Conservation (phyloP, 2,888 invertebrate species). For the Epinotia demarniana region DNA sequence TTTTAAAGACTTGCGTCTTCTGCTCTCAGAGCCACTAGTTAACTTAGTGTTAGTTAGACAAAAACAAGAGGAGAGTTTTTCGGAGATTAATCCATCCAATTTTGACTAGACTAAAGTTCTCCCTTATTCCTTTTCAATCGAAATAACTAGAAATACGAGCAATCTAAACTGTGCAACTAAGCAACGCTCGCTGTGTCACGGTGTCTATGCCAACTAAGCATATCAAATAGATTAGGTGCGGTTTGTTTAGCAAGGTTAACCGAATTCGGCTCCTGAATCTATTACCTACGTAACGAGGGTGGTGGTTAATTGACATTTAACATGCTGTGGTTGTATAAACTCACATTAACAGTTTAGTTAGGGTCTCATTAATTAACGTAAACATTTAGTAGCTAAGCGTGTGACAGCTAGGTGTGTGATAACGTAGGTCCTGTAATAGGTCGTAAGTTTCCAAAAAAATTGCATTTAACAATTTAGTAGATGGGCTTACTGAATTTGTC, state of each 20-base stretch:
- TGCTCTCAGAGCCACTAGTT: too few species aligned
- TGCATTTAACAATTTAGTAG: too few species aligned
- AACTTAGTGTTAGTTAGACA: too few species aligned
- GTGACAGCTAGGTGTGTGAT: slow-evolving; percentile 8
- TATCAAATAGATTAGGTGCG: slow-evolving; percentile 54
- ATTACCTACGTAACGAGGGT: slow-evolving; percentile 9
- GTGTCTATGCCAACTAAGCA: slow-evolving; percentile 51
- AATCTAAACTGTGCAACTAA: not conserved
- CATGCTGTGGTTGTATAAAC: slow-evolving; percentile 2
- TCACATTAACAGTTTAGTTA: not conserved
- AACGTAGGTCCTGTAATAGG: too few species aligned
- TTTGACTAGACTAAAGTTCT: too few species aligned
- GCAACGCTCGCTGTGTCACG: slow-evolving; percentile 21
- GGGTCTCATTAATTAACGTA: slow-evolving; percentile 18
- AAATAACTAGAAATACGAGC: not conserved
- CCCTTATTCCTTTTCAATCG: too few species aligned
- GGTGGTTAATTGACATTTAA: slow-evolving; percentile 25
- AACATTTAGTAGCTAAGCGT: not conserved
- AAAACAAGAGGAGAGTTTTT: too few species aligned
- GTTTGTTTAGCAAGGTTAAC: slow-evolving; percentile 53
- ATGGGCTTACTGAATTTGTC: too few species aligned
- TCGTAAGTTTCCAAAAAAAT: too few species aligned
- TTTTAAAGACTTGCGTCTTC: too few species aligned
- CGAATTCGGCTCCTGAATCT: slow-evolving; percentile 23
- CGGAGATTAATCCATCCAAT: too few species aligned